phyloP scores from a whole-genome alignment of 1,140 invertebrate species.

The Drosophila nikananu region DNA sequence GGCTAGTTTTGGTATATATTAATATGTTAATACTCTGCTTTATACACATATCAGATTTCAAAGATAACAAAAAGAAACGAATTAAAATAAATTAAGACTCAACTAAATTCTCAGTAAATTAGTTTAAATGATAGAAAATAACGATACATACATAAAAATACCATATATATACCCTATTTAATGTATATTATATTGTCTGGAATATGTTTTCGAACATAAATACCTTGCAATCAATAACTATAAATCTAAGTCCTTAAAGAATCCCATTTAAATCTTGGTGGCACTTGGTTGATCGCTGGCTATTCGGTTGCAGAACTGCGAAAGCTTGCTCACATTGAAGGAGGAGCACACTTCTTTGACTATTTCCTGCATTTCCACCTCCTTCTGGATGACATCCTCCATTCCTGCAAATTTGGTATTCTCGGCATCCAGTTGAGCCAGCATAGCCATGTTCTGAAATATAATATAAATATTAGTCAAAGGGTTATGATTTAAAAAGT shows the following conservation, averaged over 20 bases:
- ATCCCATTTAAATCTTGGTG: neutral
- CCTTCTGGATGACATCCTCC: slow-evolving; percentile 37
- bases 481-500: neutral
- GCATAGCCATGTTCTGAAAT: slow-evolving; percentile 66
- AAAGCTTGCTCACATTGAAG: slow-evolving; percentile 23
- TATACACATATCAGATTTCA: neutral
- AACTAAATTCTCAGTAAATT: neutral
- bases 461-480: neutral
- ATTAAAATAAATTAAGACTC: too few relatives aligned
- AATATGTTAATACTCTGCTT: neutral
- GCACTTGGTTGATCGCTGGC: neutral
- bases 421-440: slow-evolving; percentile 61
- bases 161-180: neutral
- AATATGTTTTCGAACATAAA: slow-evolving; percentile 4
- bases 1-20: too few relatives aligned
- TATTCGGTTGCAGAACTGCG: slow-evolving; percentile 26
- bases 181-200: neutral
- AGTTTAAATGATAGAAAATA: neutral
- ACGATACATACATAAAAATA: neutral
- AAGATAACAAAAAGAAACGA: neutral
- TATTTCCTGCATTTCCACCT: slow-evolving; percentile 53
- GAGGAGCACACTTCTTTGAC: slow-evolving; percentile 19
- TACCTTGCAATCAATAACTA: neutral
- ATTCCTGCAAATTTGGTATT: slow-evolving; percentile 45
- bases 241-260: neutral